Evolutionary conservation across 1,140 invertebrate species (phyloP).

Genomic region (Drosophila truncata): DNA sequence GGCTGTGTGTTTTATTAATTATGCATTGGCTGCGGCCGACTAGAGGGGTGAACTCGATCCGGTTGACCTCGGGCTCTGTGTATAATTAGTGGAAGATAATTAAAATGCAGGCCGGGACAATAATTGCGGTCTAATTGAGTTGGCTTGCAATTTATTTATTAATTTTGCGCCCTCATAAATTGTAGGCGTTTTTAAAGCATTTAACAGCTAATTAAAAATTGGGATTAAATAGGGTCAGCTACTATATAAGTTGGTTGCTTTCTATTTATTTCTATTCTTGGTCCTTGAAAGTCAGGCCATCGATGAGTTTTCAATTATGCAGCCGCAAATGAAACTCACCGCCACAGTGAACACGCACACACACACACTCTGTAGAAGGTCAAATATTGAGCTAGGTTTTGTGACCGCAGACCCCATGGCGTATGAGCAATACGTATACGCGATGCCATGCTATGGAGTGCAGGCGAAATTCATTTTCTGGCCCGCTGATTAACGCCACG

Average conservation of each 20-base stretch:
- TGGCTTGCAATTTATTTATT: slow-evolving; percentile 65
- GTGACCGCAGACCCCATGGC: slow-evolving; percentile 24
- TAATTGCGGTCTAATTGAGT: slow-evolving; percentile 70
- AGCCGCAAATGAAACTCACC: slow-evolving; percentile 34
- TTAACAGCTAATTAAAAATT: slow-evolving; percentile 38
- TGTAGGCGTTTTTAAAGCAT: slow-evolving; percentile 18
- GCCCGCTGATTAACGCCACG: slow-evolving; percentile 20
- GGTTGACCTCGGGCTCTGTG: slow-evolving; percentile 18
- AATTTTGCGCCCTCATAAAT: slow-evolving; percentile 25
- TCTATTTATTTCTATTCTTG: slow-evolving; percentile 5
- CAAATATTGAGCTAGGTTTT: slow-evolving; percentile 24
- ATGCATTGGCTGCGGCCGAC: slow-evolving; percentile 47
- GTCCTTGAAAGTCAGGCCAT: background rate
- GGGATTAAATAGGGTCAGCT: background rate
- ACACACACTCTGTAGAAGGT: background rate
- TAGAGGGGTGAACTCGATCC: slow-evolving; percentile 23
- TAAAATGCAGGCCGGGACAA: slow-evolving; percentile 53
- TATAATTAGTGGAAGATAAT: slow-evolving; percentile 55
- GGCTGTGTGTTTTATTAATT: slow-evolving; percentile 59
- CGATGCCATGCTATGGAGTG: background rate
- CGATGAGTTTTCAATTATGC: slow-evolving; percentile 27
- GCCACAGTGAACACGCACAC: slow-evolving; percentile 4
- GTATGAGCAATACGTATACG: slow-evolving; percentile 35
- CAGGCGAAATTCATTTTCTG: slow-evolving; percentile 18
- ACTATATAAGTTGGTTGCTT: background rate